These are phyloP conservation scores for Myzus persicae DNA, from an alignment of 1,140 invertebrate genomes.

Conservation along the genomic window DNA sequence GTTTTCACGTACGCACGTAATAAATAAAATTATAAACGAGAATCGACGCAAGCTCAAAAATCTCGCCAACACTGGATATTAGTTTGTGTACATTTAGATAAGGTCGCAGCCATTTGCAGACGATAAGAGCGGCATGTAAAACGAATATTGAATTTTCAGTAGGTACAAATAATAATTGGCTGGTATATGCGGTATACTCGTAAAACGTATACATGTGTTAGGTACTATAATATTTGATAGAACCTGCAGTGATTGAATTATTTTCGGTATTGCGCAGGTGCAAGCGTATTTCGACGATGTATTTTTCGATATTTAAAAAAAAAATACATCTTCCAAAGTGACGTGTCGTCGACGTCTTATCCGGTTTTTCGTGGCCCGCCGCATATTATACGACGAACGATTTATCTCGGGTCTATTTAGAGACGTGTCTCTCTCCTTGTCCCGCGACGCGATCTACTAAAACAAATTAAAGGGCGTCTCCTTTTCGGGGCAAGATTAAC, in stretches of 20 bases:
- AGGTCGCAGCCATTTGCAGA: neutral
- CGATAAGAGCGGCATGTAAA: neutral
- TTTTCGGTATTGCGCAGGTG: neutral
- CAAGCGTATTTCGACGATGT: neutral
- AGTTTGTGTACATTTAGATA: neutral
- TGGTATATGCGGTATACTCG: neutral
- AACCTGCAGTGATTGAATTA: neutral
- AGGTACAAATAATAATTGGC: neutral
- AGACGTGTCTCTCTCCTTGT: neutral
- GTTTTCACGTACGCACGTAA: neutral
- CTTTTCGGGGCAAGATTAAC: conserved; percentile 48
- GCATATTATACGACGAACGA: neutral
- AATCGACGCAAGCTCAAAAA: neutral
- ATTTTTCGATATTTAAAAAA: conserved; percentile 24
- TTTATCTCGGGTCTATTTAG: conserved; percentile 46
- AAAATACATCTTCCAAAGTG: neutral
- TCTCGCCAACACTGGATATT: neutral
- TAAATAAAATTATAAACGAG: neutral
- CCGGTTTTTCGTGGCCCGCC: neutral
- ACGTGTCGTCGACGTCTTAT: conserved; percentile 24
- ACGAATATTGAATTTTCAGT: neutral
- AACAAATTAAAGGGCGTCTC: conserved; percentile 55
- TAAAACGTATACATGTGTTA: too few relatives aligned
- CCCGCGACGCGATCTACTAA: conserved; percentile 15
- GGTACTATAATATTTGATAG: too few relatives aligned